Percentiles rank a stretch among this genome's conserved stretches.
Conservation (phyloP, 2,888 invertebrate species). For the Mamestra brassicae region DNA sequence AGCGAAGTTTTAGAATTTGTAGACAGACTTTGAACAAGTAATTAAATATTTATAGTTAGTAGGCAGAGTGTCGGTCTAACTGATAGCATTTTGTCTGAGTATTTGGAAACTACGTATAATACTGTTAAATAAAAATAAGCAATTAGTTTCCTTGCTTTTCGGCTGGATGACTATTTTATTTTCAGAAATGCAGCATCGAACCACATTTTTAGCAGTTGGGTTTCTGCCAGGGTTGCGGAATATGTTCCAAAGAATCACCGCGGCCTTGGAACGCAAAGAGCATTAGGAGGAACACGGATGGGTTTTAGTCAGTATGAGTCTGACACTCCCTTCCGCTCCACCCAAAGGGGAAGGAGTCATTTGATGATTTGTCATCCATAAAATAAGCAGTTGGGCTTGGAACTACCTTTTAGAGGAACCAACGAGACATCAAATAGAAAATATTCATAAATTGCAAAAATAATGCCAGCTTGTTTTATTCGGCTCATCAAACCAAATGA, state of each 20-base stretch:
- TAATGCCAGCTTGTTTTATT: neutral
- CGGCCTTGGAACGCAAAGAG: too few species aligned
- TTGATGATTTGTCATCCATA: too few species aligned
- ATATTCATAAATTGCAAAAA: neutral
- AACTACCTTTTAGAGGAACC: too few species aligned
- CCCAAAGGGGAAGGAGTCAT: too few species aligned
- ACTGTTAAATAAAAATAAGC: neutral
- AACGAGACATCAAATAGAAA: neutral
- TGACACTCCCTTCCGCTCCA: too few species aligned
- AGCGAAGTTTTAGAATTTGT: constrained; percentile 24
- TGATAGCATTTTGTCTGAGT: neutral
- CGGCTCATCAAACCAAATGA: constrained; percentile 12
- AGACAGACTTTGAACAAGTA: constrained; percentile 24
- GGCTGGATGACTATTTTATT: neutral
- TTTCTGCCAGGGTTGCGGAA: too few species aligned
- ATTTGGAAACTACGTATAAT: neutral
- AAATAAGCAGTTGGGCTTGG: neutral
- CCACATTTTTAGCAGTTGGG: too few species aligned
- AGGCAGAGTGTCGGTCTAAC: neutral
- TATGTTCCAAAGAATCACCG: too few species aligned
- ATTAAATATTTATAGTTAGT: constrained; percentile 28
- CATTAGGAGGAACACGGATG: too few species aligned
- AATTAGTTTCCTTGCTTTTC: neutral
- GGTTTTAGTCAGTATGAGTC: too few species aligned
- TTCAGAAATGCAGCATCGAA: neutral